Conservation (phyloP, 2,797 vertebrate species). For the Amazona ochrocephala region DNA sequence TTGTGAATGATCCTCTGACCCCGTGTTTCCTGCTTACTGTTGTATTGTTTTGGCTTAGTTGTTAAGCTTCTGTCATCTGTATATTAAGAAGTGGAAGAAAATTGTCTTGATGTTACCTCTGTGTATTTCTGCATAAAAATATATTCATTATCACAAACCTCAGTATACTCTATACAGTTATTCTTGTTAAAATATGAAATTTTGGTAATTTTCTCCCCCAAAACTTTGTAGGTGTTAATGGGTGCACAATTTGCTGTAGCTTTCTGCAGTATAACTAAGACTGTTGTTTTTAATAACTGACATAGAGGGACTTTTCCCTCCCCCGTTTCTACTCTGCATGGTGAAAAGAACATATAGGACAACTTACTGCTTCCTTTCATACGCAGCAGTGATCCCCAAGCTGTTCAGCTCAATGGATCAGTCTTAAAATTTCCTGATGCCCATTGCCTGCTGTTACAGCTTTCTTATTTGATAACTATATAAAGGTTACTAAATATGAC, state of each 20-base stretch:
- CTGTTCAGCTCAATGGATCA: not conserved
- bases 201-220: not conserved
- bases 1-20: not conserved
- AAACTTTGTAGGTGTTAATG: not conserved
- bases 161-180: constrained; percentile 1
- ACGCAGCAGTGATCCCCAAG: not conserved
- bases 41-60: not conserved
- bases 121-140: constrained; percentile 39
- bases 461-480: not conserved
- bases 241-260: not conserved
- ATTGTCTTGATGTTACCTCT: constrained; percentile 9
- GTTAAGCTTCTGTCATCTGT: not conserved
- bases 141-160: not conserved
- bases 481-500: not conserved
- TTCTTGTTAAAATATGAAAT: not conserved
- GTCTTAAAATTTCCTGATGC: not conserved
- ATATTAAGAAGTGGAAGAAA: not conserved
- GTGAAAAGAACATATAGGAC: not conserved
- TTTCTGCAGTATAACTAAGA: not conserved
- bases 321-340: not conserved
- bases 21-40: not conserved
- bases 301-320: not conserved
- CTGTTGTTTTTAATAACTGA: not conserved
- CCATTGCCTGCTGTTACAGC: not conserved
- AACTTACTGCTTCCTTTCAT: not conserved